Evolutionary conservation across 2,797 vertebrate genomes (phyloP).

Genomic region (Chrysolophus pictus): DNA sequence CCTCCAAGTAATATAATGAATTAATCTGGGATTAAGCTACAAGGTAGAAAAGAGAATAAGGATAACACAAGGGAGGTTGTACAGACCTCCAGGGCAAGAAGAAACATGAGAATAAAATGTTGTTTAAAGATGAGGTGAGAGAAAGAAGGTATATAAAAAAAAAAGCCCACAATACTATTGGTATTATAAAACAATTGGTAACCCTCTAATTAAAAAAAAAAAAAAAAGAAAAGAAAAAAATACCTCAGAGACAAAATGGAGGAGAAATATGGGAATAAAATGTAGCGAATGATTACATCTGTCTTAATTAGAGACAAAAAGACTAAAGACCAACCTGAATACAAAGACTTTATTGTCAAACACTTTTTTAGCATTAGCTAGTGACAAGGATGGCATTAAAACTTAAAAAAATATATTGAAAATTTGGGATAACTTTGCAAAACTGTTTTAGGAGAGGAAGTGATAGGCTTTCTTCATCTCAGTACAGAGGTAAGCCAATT

Average conservation of each 20-base stretch:
- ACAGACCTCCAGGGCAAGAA: slow-evolving; percentile 51
- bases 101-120: slow-evolving; percentile 54
- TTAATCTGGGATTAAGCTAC: slow-evolving; percentile 67
- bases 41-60: slow-evolving; percentile 36
- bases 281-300: slow-evolving; percentile 31
- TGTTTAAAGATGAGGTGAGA: slow-evolving; percentile 52
- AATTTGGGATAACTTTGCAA: neutral
- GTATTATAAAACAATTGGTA: neutral
- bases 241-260: slow-evolving; percentile 15
- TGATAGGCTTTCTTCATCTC: neutral
- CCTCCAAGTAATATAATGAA: slow-evolving; percentile 60
- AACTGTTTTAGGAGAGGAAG: neutral
- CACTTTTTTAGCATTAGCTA: neutral
- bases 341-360: neutral
- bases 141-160: slow-evolving; percentile 31
- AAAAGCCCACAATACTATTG: neutral
- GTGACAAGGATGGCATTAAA: neutral
- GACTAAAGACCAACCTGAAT: slow-evolving; percentile 17
- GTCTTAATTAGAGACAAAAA: slow-evolving; percentile 61
- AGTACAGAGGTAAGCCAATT: neutral
- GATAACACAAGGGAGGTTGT: slow-evolving; percentile 29
- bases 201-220: slow-evolving; percentile 37
- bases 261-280: slow-evolving; percentile 57
- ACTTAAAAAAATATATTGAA: neutral
- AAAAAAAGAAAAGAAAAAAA: neutral